Evolutionary conservation across 2,113 vertebrate genomes (phyloP), one percentile per base, ranked within the genome.

Genomic region (Dromaius novaehollandiae): DNA sequence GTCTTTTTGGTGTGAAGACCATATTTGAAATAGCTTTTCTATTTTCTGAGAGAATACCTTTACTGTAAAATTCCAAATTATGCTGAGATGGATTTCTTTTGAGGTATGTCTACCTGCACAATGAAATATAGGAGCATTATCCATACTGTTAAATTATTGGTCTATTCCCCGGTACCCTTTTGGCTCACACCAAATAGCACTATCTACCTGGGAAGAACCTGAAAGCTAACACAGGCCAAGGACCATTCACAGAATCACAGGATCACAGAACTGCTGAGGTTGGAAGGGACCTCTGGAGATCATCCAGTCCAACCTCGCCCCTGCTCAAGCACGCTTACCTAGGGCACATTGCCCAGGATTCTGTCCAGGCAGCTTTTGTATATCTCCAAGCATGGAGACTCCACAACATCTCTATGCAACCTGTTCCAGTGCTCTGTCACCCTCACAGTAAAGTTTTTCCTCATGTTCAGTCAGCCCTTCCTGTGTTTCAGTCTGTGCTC

Each of bases 151-250:
- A 84, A 90, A 63, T 53, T 78, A 30, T 55, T 90, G 63, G 80
- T 86, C 60, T 84, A 17, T 93, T 96, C 89, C 80, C 86, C 71
- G 36, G 69, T 84, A 74, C 44, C 44, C 64, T 93, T 92, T 94
- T 86, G 69, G 24, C 56, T 75, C 66, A 64, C 1, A 3, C 70
- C 74, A 87, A 42, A 56, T 64, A 74, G 44, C 34, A 70, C 30
- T 60, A 32, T 60, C 56, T 60, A 19, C 30, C 19, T 60, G 32
- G 32, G 30, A 58, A 58, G 30, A 60, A 60, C 30, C 17, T 60
- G 56, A 58, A 58, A 58, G 56, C 56, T 58, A 58, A 34, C 17
- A 58, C 11, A 4, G 8, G 30, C 32, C 56, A 32, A 58, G 25
- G 56, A 58, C 16, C 56, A 19, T 58, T 58, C 32, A 32, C 8